Evolutionary conservation across 1,140 invertebrate species (phyloP), one percentile per base, ranked within the genome.

Genomic region (Leptinotarsa defecta): DNA sequence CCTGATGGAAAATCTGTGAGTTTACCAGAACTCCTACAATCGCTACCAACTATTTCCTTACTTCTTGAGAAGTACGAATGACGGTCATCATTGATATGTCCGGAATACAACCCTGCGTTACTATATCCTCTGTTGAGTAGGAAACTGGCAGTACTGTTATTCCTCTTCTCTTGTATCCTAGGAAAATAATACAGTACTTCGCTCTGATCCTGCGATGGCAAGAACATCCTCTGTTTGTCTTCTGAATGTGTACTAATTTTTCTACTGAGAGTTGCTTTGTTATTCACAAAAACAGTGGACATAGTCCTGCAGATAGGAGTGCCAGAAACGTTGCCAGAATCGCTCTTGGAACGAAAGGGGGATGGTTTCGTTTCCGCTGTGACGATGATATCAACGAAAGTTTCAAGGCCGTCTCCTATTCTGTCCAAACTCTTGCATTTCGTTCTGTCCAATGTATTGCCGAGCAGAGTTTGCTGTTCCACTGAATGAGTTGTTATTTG

Each of bases 361-460:
- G 74, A 34, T 65, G 75, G 79, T 76, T 85, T 76, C 83, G 85
- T 22, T 86, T 87, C 80, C 82, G 87, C 76, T 6, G 89, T 88
- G 17, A 92, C 86, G 1, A 93, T 89, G 20, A 93, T 92, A 80
- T 93, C 90, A 0, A 93, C 89, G 87, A 93, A 90, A 1, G 91
- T 89, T 75, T 94, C 91, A 0, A 93, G 82, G 13, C 91, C 91
- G 79, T 94, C 92, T 78, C 93, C 92, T 5, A 94, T 91, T 68
- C 92, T 89, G 75, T 95, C 93, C 48, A 94, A 84, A 74, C 92
- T 94, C 85, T 94, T 94, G 2, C 92, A 92, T 68, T 92, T 86
- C 48, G 89, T 87, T 68, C 88, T 88, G n/a, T 87, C 68, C 24
- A 17, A 61, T 19, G 77, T 70, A 5, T 57, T 49, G n/a, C 76